Evolutionary conservation across 2,113 vertebrate species (phyloP), one percentile per base, ranked within the genome.

Genomic region (Rousettus leschenaultii): DNA sequence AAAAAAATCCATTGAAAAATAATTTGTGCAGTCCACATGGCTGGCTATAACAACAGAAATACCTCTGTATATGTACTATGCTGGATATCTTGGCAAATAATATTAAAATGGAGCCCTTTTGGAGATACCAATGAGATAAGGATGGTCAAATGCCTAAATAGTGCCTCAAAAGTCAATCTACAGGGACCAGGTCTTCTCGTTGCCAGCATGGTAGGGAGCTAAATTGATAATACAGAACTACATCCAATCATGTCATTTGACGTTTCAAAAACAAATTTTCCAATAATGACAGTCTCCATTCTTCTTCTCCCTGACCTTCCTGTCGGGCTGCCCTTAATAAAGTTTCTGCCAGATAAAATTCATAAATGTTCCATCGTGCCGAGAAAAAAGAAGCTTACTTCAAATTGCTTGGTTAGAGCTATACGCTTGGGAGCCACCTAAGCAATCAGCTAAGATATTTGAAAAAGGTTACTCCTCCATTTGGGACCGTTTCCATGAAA

Each of bases 241-340:
- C 16, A 86, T 51, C 35, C 51, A 38, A 45, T 79, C 63, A 12
- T 21, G 7, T 38, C 45, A 43, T 68, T 91, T 66, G 7, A 86
- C 40, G 35, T 91, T 83, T 84, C 33, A 38, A 89, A 93, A 73
- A 91, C 75, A 90, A 85, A 35, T 7, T 89, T 91, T 80, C 74
- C 40, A 51, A 1, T 63, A 63, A 82, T 63, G 83, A 73, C 73
- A 65, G 43, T 45, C 57, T 86, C 38, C 82, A 40, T 48, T 91
- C 38, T 57, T 93, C 94, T 83, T 70, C 33, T n/a, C 61, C 21
- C 21, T 12, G 65, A 91, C 30, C 78, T 86, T 83, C 89, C 83
- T 40, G 38, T 80, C 88, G 96, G 74, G 94, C 94, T 97, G 90
- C 43, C 63, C 92, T 91, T 95, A 95, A 89, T 48, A 70, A 48